A percentile compares a stretch with the other conserved stretches of the same genome.
Conservation (phyloP, 2,888 invertebrate genomes). For the Gymnoscelis rufifasciata region DNA sequence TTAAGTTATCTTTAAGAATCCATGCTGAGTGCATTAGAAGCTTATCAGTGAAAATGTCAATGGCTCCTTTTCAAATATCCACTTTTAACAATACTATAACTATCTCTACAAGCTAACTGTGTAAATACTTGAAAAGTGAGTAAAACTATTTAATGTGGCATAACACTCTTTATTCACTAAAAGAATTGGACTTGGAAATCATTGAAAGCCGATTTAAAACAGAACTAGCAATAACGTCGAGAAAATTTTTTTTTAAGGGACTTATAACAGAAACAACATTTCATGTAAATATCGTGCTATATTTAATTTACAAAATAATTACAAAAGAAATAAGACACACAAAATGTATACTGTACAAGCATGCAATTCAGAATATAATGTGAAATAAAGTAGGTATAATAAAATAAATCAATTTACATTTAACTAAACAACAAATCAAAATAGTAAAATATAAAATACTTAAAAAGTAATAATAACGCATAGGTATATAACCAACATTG, state of each 20-base stretch:
- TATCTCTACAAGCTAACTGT: no score
- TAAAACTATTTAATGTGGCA: no score
- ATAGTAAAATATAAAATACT: constrained; percentile 53
- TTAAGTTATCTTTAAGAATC: constrained; percentile 47
- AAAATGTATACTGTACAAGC: constrained; percentile 72
- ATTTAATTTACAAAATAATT: constrained; percentile 79
- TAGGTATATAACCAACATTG: constrained; percentile 52
- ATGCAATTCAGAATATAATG: constrained; percentile 65
- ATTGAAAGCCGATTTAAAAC: no score
- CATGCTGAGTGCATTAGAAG: constrained; percentile 43
- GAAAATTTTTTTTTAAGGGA: no score
- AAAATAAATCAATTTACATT: constrained; percentile 65
- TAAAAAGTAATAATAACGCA: constrained; percentile 54
- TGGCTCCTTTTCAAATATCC: constrained; percentile 17
- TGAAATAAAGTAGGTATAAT: constrained; percentile 46
- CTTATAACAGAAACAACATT: constrained; percentile 29
- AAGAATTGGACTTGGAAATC: no score
- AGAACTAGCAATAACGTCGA: neutral
- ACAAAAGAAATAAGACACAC: constrained; percentile 76
- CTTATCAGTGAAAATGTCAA: constrained; percentile 24
- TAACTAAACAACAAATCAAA: constrained; percentile 53
- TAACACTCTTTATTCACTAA: no score
- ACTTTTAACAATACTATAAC: no score
- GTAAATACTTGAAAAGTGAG: no score
- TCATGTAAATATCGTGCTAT: constrained; percentile 79